Evolutionary conservation across 2,113 vertebrate species (phyloP).

Genomic region (Struthidea cinerea): DNA sequence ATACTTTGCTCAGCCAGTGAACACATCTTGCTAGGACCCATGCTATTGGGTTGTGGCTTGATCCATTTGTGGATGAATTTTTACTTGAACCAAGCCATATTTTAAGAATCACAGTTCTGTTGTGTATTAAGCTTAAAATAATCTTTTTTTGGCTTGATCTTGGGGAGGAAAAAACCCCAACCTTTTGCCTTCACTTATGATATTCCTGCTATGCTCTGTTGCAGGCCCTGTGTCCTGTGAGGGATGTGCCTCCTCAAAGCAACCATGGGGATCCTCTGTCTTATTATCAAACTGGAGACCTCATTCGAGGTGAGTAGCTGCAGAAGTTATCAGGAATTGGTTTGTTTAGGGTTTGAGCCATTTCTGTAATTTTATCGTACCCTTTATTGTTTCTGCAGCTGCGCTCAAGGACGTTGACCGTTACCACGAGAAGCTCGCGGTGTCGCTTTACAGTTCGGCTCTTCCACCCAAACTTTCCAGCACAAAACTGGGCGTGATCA

Average conservation of each 20-base stretch:
- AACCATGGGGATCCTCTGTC: constrained; percentile 95
- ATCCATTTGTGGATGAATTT: not conserved
- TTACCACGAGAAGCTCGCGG: constrained; percentile 89
- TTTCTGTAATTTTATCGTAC: not conserved
- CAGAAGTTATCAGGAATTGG: not conserved
- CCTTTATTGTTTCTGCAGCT: constrained; percentile 66
- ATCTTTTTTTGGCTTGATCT: not conserved
- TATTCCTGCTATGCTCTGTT: not conserved
- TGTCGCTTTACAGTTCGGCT: constrained; percentile 84
- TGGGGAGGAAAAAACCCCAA: fast-evolving
- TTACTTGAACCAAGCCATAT: not conserved
- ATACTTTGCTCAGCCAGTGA: not conserved
- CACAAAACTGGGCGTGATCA: constrained; percentile 88
- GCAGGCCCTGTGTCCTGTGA: constrained; percentile 91
- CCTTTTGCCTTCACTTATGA: not conserved
- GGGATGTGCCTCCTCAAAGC: constrained; percentile 91
- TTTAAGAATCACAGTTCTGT: not conserved
- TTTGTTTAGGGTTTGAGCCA: fast-evolving
- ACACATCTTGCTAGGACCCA: fast-evolving
- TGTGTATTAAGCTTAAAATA: not conserved
- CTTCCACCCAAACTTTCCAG: constrained; percentile 76
- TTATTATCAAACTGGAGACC: constrained; percentile 91
- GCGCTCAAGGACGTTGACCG: constrained; percentile 94
- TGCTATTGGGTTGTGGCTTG: not conserved
- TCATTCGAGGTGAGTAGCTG: constrained; percentile 82